phyloP scores from a whole-genome alignment of 2,113 vertebrate genomes.

The Coreoperca whiteheadi region DNA sequence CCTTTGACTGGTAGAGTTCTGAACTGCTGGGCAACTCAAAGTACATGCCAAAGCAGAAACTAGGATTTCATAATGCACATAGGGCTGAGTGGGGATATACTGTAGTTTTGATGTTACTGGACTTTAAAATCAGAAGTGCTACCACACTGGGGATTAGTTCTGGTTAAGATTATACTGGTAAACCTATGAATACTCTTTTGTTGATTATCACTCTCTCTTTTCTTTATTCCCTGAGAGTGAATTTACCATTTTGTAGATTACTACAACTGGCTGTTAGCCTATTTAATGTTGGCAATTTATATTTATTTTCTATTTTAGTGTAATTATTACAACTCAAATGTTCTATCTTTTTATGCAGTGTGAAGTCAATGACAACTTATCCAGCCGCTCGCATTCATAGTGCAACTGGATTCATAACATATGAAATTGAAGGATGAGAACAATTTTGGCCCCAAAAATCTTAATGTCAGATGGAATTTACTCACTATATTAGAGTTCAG shows the following conservation, averaged over 20 bases:
- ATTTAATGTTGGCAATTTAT: not conserved
- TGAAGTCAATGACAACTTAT: not conserved
- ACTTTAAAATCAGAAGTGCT: not conserved
- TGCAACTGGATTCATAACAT: slow-evolving; percentile 21
- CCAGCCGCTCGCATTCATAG: not conserved
- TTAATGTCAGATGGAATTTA: slow-evolving; percentile 29
- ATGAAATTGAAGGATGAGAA: slow-evolving; percentile 34
- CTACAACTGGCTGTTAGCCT: not conserved
- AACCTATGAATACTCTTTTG: not conserved
- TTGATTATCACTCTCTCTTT: not conserved
- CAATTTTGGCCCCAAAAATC: not conserved
- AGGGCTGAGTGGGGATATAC: not conserved
- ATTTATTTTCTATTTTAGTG: too few relatives aligned
- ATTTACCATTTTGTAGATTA: not conserved
- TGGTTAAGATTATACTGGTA: not conserved
- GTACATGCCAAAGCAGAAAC: not conserved
- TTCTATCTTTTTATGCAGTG: too few relatives aligned
- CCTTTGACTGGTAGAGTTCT: not conserved
- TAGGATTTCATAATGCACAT: not conserved
- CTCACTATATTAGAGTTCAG: slow-evolving; percentile 41
- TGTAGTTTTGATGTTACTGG: not conserved
- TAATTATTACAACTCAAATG: too few relatives aligned
- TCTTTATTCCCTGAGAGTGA: not conserved
- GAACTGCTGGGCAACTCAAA: not conserved
- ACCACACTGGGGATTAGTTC: not conserved